These are phyloP conservation scores for Hydrochoerus hydrochaeris DNA, from an alignment of 2,113 vertebrate genomes.

Conservation along the genomic window DNA sequence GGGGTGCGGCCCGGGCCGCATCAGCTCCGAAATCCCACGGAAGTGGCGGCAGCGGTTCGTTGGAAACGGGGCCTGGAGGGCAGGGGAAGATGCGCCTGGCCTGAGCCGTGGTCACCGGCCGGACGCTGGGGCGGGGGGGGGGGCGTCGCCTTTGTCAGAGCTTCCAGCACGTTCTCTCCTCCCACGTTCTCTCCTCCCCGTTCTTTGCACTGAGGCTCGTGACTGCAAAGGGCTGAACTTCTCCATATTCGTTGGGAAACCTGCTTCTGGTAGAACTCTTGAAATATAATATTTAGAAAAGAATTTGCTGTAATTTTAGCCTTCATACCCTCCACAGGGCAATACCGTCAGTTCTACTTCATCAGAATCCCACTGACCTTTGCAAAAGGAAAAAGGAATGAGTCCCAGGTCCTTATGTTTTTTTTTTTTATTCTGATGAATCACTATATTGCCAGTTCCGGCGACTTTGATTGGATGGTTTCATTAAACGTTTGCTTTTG, in stretches of 20 bases:
- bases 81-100: too few species aligned
- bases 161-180: too few species aligned
- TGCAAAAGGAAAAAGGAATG: not conserved
- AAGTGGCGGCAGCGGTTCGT: too few species aligned
- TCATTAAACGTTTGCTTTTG: too few species aligned
- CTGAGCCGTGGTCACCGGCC: too few species aligned
- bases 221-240: not conserved
- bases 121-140: too few species aligned
- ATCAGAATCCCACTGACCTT: conserved; percentile 1
- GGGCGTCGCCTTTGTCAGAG: too few species aligned
- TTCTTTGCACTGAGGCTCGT: not conserved
- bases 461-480: conserved; percentile 17
- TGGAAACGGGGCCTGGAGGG: too few species aligned
- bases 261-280: not conserved
- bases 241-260: not conserved
- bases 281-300: conserved; percentile 9
- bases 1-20: too few species aligned
- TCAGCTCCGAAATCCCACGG: too few species aligned
- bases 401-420: not conserved
- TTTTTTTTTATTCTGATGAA: not conserved
- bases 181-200: too few species aligned
- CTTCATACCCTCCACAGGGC: not conserved
- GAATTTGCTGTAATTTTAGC: not conserved
- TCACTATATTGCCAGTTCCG: not conserved
- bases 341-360: not conserved